Evolutionary conservation across 1,140 invertebrate species (phyloP).

Genomic region (Caenorhabditis remanei): DNA sequence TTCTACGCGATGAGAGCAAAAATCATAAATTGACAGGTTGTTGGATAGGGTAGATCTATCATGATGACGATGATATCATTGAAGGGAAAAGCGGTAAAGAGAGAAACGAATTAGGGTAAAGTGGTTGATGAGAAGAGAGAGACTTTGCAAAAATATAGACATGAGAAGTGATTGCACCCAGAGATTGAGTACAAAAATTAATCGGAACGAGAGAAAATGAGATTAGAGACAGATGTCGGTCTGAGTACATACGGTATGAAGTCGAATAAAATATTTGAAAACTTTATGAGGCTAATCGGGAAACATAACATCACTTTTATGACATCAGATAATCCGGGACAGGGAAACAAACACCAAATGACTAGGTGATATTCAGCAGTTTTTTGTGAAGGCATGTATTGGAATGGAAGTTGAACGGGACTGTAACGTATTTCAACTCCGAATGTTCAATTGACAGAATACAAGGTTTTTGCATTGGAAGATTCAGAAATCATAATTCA

Average conservation of each 20-base stretch:
- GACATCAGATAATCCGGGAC: slow-evolving; percentile 36
- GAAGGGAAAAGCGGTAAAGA: slow-evolving; percentile 8
- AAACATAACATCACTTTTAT: slow-evolving; percentile 30
- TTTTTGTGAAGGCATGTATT: no score
- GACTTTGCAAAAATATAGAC: background rate
- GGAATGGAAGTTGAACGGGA: no score
- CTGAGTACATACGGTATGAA: background rate
- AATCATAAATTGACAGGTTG: slow-evolving; percentile 35
- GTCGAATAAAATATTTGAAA: background rate
- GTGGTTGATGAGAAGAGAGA: background rate
- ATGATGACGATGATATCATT: slow-evolving; percentile 5
- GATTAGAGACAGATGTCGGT: background rate
- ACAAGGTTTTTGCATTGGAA: no score
- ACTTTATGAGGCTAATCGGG: slow-evolving; percentile 10
- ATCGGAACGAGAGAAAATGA: background rate
- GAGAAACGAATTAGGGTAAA: background rate
- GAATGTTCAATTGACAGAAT: no score
- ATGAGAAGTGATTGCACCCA: slow-evolving; percentile 18
- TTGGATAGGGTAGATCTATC: background rate
- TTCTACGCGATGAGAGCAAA: slow-evolving; percentile 32
- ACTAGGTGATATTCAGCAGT: background rate
- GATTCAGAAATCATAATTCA: no score
- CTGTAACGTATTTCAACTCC: no score
- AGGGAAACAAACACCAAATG: slow-evolving; percentile 18
- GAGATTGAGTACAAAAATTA: slow-evolving; percentile 3